Evolutionary conservation across 2,888 invertebrate species (phyloP).

Genomic region (Parnassius orleans): DNA sequence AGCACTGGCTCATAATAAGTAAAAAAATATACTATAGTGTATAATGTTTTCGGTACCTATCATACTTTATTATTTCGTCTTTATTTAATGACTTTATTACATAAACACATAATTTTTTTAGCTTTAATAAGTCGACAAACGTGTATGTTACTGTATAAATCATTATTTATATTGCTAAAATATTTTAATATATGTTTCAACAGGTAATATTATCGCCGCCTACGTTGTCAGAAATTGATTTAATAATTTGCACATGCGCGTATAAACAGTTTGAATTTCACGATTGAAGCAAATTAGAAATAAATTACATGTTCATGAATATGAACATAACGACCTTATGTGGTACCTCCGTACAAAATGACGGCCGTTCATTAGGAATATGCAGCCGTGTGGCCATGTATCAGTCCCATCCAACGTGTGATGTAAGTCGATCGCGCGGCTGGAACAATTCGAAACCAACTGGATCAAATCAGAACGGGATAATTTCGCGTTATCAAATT

Average conservation of each 20-base stretch:
- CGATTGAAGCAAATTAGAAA: not conserved
- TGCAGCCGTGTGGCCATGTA: constrained; percentile 10
- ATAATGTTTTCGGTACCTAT: too few relatives aligned
- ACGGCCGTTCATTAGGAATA: not conserved
- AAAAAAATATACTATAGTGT: too few relatives aligned
- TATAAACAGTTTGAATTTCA: not conserved
- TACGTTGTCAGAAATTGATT: too few relatives aligned
- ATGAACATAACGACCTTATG: not conserved
- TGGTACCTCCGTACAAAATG: not conserved
- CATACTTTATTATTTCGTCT: too few relatives aligned
- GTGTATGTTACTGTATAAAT: too few relatives aligned
- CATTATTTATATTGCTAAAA: too few relatives aligned
- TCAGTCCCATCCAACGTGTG: constrained; percentile 23
- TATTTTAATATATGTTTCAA: too few relatives aligned
- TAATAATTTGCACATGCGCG: not conserved
- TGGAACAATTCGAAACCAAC: constrained; percentile 2
- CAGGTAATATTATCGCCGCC: too few relatives aligned
- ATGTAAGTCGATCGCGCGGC: constrained; percentile 12
- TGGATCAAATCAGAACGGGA: constrained; percentile 6
- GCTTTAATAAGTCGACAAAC: too few relatives aligned
- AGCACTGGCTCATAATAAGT: too few relatives aligned
- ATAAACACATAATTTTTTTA: too few relatives aligned
- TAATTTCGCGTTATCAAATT: not conserved
- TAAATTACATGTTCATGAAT: not conserved
- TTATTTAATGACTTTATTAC: too few relatives aligned